These are phyloP conservation scores for Galbula dea DNA, from an alignment of 2,113 vertebrate species.

Conservation along the genomic window DNA sequence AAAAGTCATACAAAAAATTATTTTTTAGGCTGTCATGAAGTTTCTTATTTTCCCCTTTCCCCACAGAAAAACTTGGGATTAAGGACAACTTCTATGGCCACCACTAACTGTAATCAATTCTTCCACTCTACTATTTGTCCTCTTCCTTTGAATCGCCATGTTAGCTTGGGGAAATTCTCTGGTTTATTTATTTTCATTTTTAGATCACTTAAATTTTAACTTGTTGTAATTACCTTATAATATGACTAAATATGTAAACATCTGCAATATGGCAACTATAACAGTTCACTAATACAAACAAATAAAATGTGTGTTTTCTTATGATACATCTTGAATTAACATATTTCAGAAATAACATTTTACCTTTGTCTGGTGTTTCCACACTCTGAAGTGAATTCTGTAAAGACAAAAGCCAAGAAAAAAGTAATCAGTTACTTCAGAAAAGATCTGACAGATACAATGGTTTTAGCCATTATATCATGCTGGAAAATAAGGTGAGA, in stretches of 20 bases:
- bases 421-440: background rate
- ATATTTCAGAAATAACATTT: background rate
- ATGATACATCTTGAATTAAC: background rate
- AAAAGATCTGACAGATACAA: background rate
- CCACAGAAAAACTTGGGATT: background rate
- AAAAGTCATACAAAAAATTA: background rate
- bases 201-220: background rate
- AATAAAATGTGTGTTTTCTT: background rate
- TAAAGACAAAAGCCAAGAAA: background rate
- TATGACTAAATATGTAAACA: background rate
- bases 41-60: background rate
- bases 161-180: background rate
- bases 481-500: background rate
- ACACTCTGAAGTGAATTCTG: background rate
- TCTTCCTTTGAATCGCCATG: background rate
- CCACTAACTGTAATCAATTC: background rate
- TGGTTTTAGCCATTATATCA: too few relatives aligned
- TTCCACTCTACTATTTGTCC: background rate
- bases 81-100: background rate
- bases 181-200: background rate
- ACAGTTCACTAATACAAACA: background rate
- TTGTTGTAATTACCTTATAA: background rate
- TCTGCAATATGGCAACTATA: background rate
- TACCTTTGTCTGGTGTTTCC: slow-evolving; percentile 25
- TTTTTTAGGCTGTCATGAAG: background rate